Evolutionary conservation across 2,888 invertebrate species (phyloP), one percentile per base, ranked within the genome.

Genomic region (Hoplodrina blanda): DNA sequence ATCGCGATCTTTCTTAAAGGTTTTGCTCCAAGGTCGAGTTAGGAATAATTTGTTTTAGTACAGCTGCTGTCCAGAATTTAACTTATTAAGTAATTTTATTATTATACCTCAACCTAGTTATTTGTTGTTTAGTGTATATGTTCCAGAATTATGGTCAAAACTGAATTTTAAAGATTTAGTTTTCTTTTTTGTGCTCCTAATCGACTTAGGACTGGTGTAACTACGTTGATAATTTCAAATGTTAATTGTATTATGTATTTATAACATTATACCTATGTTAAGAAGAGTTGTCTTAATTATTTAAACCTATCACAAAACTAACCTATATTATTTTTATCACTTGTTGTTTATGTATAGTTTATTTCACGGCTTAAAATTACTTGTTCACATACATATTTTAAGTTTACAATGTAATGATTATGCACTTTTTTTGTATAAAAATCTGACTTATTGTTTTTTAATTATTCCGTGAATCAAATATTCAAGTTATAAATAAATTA

Each of bases 231-330:
- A 37, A 30, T 71, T 60, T 44, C 11, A 56, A 62, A 19, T 57
- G 19, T 62, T 62, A 56, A 8, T 62, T 57, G 15, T 64, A 73
- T 57, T 55, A 41, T 54, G 54, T 37, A 46, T n/a, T n/a, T 46
- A 70, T 25, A 15, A 52, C 17, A 19, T 37, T 53, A 61, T 49
- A 17, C 46, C 17, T 46, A 25, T 25, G 30, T 13, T 55, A 73
- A 20, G 66, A 66, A 60, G 41, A 52, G 69, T 67, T 73, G 59
- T 69, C 63, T 54, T 77, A 46, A 46, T 17, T 46, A 65, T 72
- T 71, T 72, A 53, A 67, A 60, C 55, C 52, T 75, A 81, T 75
- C 75, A 79, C 75, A 79, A 72, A 64, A 73, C 33, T 70, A 68
- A 71, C 55, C 33, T 70, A 57, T 49, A 68, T 50, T 62, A 66